phyloP scores from a whole-genome alignment of 1,140 invertebrate genomes.

The Radopholus similis region DNA sequence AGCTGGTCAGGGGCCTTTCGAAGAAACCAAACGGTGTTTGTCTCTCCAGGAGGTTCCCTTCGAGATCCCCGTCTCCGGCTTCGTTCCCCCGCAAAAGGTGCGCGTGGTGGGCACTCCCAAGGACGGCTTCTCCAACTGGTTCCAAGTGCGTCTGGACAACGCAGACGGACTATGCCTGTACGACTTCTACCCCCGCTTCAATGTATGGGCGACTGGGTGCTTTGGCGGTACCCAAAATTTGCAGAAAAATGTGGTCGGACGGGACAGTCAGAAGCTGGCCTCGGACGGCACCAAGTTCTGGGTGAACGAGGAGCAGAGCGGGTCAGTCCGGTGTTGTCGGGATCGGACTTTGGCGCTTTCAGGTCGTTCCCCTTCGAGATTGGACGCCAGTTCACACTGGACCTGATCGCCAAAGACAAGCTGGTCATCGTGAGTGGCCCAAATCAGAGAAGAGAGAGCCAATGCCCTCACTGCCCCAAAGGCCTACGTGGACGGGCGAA shows the following conservation, averaged over 20 bases:
- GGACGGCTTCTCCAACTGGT: neutral
- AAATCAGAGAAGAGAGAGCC: neutral
- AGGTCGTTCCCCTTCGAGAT: neutral
- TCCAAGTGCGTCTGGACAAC: neutral
- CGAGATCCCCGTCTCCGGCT: neutral
- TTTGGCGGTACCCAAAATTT: neutral
- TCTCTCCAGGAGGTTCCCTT: neutral
- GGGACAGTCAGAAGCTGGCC: neutral
- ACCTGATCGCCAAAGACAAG: neutral
- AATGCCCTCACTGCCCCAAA: neutral
- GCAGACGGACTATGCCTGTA: neutral
- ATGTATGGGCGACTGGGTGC: neutral
- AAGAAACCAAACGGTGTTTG: neutral
- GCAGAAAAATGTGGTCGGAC: neutral
- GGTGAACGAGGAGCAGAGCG: neutral
- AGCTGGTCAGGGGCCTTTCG: neutral
- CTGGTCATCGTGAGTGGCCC: neutral
- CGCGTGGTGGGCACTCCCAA: neutral
- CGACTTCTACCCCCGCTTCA: neutral
- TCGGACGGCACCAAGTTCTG: neutral
- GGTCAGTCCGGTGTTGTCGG: neutral
- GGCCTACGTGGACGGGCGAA: neutral
- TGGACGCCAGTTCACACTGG: neutral
- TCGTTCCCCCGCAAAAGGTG: neutral
- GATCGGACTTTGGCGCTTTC: neutral